Evolutionary conservation across 2,888 invertebrate genomes (phyloP).

Genomic region (Ptilodon capucinus): DNA sequence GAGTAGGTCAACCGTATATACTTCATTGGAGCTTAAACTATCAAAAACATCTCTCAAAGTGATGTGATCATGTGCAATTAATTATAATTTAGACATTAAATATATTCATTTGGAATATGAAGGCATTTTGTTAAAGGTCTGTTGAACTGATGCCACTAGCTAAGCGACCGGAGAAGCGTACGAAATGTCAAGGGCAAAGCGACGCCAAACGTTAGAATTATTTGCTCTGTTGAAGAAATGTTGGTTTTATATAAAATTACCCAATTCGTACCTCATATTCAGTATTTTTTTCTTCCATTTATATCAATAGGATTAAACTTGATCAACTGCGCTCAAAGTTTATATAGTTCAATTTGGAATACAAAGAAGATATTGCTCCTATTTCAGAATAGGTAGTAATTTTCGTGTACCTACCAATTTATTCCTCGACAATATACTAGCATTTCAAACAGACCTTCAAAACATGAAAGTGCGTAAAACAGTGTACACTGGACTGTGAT

Average conservation of each 20-base stretch:
- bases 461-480: no score
- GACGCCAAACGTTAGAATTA: slow-evolving; percentile 18
- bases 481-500: no score
- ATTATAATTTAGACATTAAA: slow-evolving; percentile 20
- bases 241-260: slow-evolving; percentile 10
- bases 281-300: no score
- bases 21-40: background rate
- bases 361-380: no score
- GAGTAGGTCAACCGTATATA: background rate
- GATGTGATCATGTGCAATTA: slow-evolving; percentile 21
- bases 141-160: slow-evolving; percentile 42
- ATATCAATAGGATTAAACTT: no score
- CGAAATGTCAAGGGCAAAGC: slow-evolving; percentile 67
- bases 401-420: no score
- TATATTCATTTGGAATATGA: slow-evolving; percentile 37
- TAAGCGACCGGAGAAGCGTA: slow-evolving; percentile 49
- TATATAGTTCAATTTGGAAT: no score
- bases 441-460: background rate
- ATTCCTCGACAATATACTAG: no score
- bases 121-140: slow-evolving; percentile 49
- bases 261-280: background rate
- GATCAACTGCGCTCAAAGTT: no score
- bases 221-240: slow-evolving; percentile 30
- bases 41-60: slow-evolving; percentile 3
- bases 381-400: no score